Base-by-base conservation (phyloP, 2,797 vertebrate genomes). In the Forpus xanthops region DNA sequence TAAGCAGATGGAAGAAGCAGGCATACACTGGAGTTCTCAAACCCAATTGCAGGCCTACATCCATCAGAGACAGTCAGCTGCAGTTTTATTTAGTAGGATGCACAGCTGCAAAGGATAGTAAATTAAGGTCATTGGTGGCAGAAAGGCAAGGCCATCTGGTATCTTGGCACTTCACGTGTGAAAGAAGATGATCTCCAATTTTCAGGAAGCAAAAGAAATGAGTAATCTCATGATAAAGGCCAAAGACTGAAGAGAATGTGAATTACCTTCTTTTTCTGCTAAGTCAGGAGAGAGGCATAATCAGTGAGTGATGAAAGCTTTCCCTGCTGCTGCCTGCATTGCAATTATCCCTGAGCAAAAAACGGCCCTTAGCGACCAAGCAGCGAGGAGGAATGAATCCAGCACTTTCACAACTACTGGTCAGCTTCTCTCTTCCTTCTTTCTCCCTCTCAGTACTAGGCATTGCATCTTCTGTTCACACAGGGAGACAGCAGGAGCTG, bases 201-300 rank as follows among this genome's bases (percentile, higher is more conserved):
- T 82, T 73, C 14, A 9, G 33, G 35, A 88, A 79, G 44, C 27
- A 89, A 74, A 76, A 76, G 42, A 31, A 37, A 65, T 64, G 49
- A 91, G 64, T 71, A 93, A 91, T 82, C 80, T 84, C 77, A 74
- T 71, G 80, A 94, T 67, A 76, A 79, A 60, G 64, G 55, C 83
- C 87, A 91, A 89, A 75, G 56, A 67, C 52, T 12, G 4, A 78
- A 80, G 77, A 87, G 60, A 94, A 95, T 86, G 55, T 79, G 52
- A 92, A 93, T 81, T 93, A 71, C 67, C 33, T 88, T 82, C 33
- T 68, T 90, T 91, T 94, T 79, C 71, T 90, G 85, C 80, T 87
- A 86, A 91, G 64, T 91, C 91, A 76, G 80, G 44, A 35, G 39
- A 87, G 66, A 65, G 25, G 6, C n/a, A 21, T 56, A 79, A 77